These are phyloP conservation scores for Xylota segnis DNA, from an alignment of 2,888 invertebrate species.

Conservation along the genomic window DNA sequence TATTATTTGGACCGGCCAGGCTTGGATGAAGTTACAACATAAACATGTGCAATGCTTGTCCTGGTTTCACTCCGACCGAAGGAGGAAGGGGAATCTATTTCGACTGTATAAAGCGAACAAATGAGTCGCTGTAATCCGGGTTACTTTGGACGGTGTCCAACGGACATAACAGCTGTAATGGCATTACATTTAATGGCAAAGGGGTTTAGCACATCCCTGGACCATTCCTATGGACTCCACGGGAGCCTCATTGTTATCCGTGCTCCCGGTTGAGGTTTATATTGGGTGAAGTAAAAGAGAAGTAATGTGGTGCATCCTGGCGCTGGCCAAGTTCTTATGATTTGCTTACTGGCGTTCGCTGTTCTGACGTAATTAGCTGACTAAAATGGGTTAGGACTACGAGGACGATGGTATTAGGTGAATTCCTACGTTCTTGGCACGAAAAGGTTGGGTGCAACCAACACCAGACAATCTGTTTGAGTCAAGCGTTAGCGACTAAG, in stretches of 20 bases:
- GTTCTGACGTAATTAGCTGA: too few species aligned
- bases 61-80: not conserved
- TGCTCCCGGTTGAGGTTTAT: not conserved
- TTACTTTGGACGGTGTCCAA: conserved; percentile 65
- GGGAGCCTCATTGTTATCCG: conserved; percentile 19
- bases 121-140: conserved; percentile 53
- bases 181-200: conserved; percentile 43
- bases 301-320: not conserved
- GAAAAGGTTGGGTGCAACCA: too few species aligned
- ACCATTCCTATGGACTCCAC: conserved; percentile 1
- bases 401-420: too few species aligned
- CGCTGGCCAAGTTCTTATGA: too few species aligned
- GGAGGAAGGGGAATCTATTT: conserved; percentile 10
- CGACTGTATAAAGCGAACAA: conserved; percentile 25
- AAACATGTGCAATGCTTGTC: conserved; percentile 23
- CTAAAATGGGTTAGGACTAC: too few species aligned
- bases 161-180: conserved; percentile 12
- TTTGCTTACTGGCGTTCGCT: too few species aligned
- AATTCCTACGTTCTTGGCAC: too few species aligned
- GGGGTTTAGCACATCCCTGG: conserved; percentile 2
- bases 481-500: too few species aligned
- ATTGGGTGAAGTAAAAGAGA: not conserved
- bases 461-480: too few species aligned
- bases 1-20: conserved; percentile 24
- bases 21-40: conserved; percentile 50